Conservation (phyloP, 2,888 invertebrate genomes). For the Mimachlamys varia region DNA sequence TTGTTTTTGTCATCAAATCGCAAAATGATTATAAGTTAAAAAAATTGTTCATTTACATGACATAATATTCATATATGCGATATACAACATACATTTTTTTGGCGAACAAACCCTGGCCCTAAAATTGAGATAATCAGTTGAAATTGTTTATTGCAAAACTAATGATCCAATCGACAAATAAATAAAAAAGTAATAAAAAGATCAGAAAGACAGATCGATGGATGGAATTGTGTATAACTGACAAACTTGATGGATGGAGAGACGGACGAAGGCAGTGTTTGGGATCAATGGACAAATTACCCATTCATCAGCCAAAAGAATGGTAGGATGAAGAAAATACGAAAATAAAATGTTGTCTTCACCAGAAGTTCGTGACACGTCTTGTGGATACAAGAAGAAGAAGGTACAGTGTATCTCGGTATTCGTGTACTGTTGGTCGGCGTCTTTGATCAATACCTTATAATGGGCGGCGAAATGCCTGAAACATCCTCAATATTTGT, state of each 20-base stretch:
- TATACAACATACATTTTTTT: too few species aligned
- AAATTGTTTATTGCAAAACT: not conserved
- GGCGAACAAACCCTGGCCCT: too few species aligned
- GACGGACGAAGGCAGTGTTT: not conserved
- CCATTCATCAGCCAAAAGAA: not conserved
- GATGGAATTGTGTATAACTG: not conserved
- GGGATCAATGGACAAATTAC: not conserved
- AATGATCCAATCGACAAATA: not conserved
- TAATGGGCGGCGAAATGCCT: not conserved
- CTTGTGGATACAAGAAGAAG: too few species aligned
- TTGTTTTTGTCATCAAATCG: too few species aligned
- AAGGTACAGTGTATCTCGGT: not conserved
- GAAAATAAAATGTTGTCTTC: not conserved
- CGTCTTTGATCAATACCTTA: slow-evolving; percentile 12
- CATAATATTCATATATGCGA: too few species aligned
- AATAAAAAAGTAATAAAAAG: not conserved
- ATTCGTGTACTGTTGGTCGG: not conserved
- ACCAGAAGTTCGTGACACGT: not conserved
- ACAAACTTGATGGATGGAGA: not conserved
- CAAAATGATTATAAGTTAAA: too few species aligned
- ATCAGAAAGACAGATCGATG: not conserved
- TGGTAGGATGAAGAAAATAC: not conserved
- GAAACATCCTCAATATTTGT: not conserved
- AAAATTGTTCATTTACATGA: too few species aligned
- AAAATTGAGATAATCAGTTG: too few species aligned